phyloP scores from a whole-genome alignment of 2,113 vertebrate species.

The Numenius arquata region DNA sequence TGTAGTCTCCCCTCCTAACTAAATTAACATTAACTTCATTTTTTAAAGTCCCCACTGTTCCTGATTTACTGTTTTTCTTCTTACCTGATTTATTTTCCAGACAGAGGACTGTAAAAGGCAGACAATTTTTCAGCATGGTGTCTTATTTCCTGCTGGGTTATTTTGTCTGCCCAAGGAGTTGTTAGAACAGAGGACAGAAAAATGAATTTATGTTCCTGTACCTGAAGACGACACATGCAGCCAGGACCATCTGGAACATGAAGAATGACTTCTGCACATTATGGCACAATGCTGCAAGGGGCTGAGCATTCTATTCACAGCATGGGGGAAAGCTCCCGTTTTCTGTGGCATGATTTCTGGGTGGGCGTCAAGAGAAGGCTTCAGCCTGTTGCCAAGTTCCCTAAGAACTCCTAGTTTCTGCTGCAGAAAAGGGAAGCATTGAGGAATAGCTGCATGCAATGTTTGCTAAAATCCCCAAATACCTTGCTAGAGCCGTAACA shows the following conservation, averaged over 20 bases:
- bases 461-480: not conserved
- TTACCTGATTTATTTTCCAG: slow-evolving; percentile 69
- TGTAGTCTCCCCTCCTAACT: slow-evolving; percentile 23
- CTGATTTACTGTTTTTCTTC: slow-evolving; percentile 57
- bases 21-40: slow-evolving; percentile 59
- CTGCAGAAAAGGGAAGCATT: not conserved
- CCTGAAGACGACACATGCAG: not conserved
- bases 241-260: not conserved
- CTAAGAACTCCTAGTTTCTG: not conserved
- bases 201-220: slow-evolving; percentile 9
- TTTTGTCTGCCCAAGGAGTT: slow-evolving; percentile 19
- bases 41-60: not conserved
- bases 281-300: not conserved
- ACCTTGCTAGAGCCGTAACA: not conserved
- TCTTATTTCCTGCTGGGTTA: slow-evolving; percentile 40
- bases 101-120: slow-evolving; percentile 43
- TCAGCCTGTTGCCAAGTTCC: not conserved
- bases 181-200: slow-evolving; percentile 1
- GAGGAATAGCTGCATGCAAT: not conserved
- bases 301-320: not conserved
- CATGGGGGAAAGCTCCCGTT: not conserved
- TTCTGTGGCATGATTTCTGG: not conserved
- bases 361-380: not conserved
- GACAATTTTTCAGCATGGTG: slow-evolving; percentile 47
- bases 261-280: not conserved